A percentile compares a stretch with the other conserved stretches of the same genome.
phyloP scores from a whole-genome alignment of 2,113 vertebrate genomes.

The Lepisosteus osseus region DNA sequence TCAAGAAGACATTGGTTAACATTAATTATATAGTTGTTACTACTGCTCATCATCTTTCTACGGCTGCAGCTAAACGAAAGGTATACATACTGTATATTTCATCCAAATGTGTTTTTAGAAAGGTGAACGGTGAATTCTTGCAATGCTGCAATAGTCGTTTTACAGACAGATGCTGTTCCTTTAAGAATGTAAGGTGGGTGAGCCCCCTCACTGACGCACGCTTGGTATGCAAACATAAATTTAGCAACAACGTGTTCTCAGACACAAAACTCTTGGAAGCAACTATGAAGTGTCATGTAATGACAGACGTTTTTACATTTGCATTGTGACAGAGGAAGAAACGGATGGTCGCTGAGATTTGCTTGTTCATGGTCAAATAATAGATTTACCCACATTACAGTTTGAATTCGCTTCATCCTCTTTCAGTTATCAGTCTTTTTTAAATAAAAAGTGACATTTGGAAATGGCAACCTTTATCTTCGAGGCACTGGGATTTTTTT shows the following conservation, averaged over 20 bases:
- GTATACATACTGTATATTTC: too few relatives aligned
- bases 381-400: not conserved
- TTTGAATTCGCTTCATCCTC: constrained; percentile 2
- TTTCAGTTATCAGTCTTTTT: not conserved
- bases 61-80: too few relatives aligned
- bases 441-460: constrained; percentile 17
- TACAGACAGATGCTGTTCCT: constrained; percentile 50
- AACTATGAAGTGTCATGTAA: constrained; percentile 51
- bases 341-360: constrained; percentile 26
- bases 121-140: too few relatives aligned
- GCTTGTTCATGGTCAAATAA: not conserved
- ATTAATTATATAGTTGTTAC: too few relatives aligned
- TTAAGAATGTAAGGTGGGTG: constrained; percentile 70
- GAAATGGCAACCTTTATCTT: constrained; percentile 44
- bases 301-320: constrained; percentile 36
- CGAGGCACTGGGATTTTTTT: constrained; percentile 36
- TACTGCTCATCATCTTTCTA: too few relatives aligned
- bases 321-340: constrained; percentile 20
- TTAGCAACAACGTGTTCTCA: constrained; percentile 65
- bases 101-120: too few relatives aligned
- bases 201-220: constrained; percentile 59
- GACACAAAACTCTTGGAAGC: constrained; percentile 54
- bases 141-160: too few relatives aligned
- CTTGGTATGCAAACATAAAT: constrained; percentile 69
- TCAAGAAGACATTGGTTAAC: too few relatives aligned